A percentile compares a stretch with the other conserved stretches of the same genome.
These are phyloP conservation scores for Ceratina japonica DNA, from an alignment of 1,140 invertebrate species.

Conservation along the genomic window DNA sequence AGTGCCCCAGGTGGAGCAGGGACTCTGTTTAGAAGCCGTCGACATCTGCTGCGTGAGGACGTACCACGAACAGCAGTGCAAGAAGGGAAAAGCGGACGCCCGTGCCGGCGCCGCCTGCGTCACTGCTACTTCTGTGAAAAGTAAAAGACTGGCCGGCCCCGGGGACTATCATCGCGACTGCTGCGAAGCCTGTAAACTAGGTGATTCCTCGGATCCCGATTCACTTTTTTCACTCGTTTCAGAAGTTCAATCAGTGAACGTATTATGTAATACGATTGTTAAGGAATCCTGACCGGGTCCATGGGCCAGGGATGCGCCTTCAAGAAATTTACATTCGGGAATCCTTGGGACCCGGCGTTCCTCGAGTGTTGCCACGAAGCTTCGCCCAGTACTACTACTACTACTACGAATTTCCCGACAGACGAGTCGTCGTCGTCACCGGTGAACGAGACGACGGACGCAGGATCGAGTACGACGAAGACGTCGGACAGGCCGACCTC, in stretches of 20 bases:
- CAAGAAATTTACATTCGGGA: conserved; percentile 77
- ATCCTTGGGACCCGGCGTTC: conserved; percentile 81
- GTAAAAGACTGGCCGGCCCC: conserved; percentile 26
- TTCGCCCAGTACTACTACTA: conserved; percentile 59
- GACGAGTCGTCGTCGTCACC: conserved; percentile 16
- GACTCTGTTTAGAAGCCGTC: conserved; percentile 78
- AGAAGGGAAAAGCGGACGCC: conserved; percentile 78
- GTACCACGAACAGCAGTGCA: conserved; percentile 74
- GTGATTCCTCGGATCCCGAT: conserved; percentile 46
- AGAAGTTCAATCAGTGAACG: neutral
- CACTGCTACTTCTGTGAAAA: conserved; percentile 22
- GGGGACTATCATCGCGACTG: conserved; percentile 79
- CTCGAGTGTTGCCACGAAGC: conserved; percentile 79
- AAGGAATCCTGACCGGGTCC: conserved; percentile 76
- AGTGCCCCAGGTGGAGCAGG: conserved; percentile 75
- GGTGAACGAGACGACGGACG: conserved; percentile 39
- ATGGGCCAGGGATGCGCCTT: conserved; percentile 79
- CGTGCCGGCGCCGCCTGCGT: conserved; percentile 74
- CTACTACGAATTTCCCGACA: conserved; percentile 47
- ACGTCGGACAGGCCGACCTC: conserved; percentile 8
- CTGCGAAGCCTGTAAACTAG: conserved; percentile 81
- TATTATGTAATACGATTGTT: conserved; percentile 13
- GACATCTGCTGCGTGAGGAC: conserved; percentile 80
- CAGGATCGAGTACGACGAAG: conserved; percentile 15
- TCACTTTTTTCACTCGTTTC: neutral